Conservation (phyloP, 2,797 vertebrate species). For the Sebastes nivosus region DNA sequence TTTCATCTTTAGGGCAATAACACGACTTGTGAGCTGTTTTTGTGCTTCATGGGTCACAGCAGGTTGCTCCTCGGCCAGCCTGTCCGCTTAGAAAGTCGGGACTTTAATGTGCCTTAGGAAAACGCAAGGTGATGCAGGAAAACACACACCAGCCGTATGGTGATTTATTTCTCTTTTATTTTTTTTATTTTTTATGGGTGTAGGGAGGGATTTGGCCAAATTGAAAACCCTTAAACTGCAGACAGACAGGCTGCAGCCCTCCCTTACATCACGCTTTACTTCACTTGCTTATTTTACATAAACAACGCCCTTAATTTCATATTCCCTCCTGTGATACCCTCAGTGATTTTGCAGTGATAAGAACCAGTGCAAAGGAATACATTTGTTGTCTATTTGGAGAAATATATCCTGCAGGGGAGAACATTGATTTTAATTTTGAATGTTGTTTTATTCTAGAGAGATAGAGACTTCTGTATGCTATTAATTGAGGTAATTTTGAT, state of each 20-base stretch:
- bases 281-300: slow-evolving; percentile 43
- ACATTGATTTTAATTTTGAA: slow-evolving; percentile 49
- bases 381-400: slow-evolving; percentile 7
- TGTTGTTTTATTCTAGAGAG: slow-evolving; percentile 58
- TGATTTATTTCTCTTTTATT: slow-evolving; percentile 33
- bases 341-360: slow-evolving; percentile 54
- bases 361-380: slow-evolving; percentile 7
- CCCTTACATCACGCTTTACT: slow-evolving; percentile 30
- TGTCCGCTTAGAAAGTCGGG: slow-evolving; percentile 64
- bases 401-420: slow-evolving; percentile 25
- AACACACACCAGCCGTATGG: slow-evolving; percentile 41
- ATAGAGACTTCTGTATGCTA: slow-evolving; percentile 52
- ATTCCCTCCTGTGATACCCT: not conserved
- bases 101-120: slow-evolving; percentile 94
- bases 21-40: slow-evolving; percentile 36
- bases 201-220: slow-evolving; percentile 56
- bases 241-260: slow-evolving; percentile 35
- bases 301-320: slow-evolving; percentile 9
- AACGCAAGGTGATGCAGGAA: slow-evolving; percentile 65
- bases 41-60: slow-evolving; percentile 38
- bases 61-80: slow-evolving; percentile 42
- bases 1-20: slow-evolving; percentile 62
- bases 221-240: slow-evolving; percentile 37
- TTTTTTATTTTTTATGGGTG: not conserved
- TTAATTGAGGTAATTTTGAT: slow-evolving; percentile 65